Conservation (phyloP, 1,140 invertebrate genomes). For the Batillaria attramentaria region DNA sequence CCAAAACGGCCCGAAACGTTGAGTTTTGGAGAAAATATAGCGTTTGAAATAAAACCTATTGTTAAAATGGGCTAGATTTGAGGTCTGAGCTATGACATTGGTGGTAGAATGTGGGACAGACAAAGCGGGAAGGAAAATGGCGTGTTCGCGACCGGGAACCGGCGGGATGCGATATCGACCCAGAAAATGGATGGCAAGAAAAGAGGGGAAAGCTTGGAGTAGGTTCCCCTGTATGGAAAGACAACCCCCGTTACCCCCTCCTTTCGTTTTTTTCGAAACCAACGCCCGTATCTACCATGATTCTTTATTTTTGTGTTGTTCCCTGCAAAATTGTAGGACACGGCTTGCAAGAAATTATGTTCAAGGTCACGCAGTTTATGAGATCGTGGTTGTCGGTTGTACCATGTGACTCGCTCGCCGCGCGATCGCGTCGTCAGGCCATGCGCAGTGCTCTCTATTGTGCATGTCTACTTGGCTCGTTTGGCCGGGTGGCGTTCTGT, state of each 20-base stretch:
- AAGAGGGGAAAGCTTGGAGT: slow-evolving; percentile 30
- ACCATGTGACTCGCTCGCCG: slow-evolving; percentile 30
- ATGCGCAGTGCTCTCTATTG: not conserved
- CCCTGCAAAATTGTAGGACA: not conserved
- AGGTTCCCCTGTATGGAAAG: slow-evolving; percentile 36
- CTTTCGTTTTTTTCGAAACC: slow-evolving; percentile 23
- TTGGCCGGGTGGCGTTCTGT: not conserved
- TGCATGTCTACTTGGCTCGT: not conserved
- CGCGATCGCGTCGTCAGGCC: slow-evolving; percentile 1
- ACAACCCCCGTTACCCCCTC: slow-evolving; percentile 18
- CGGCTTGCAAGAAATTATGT: slow-evolving; percentile 22
- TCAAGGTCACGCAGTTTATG: slow-evolving; percentile 26
- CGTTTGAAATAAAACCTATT: too few relatives aligned
- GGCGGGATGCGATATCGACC: slow-evolving; percentile 34
- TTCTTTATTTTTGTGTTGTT: not conserved
- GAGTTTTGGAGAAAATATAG: not conserved
- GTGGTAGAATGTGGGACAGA: not conserved
- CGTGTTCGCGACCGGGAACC: slow-evolving; percentile 31
- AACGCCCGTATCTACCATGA: too few relatives aligned
- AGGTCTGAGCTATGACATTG: not conserved
- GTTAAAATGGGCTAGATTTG: not conserved
- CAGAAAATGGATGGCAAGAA: slow-evolving; percentile 15
- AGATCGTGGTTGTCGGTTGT: slow-evolving; percentile 17
- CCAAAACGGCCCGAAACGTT: slow-evolving; percentile 22
- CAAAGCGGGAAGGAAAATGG: slow-evolving; percentile 28